A percentile compares a stretch with the other conserved stretches of the same genome.
These are phyloP conservation scores for Lasioglossum pauxillum DNA, from an alignment of 2,888 invertebrate species.

Conservation along the genomic window DNA sequence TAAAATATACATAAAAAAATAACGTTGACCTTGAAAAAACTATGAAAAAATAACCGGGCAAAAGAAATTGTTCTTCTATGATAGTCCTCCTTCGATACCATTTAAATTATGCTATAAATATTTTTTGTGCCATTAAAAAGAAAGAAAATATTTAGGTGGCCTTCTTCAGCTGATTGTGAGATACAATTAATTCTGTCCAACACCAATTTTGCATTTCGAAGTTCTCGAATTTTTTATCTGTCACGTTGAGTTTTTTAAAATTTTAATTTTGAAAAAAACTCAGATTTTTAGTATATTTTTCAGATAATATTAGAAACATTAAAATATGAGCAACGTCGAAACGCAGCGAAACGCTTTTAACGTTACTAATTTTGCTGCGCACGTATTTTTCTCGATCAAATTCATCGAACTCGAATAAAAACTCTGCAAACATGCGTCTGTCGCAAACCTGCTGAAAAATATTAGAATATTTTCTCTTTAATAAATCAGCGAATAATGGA, in stretches of 20 bases:
- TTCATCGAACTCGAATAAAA: neutral
- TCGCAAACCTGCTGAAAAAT: neutral
- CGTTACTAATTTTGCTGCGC: neutral
- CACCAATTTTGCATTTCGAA: neutral
- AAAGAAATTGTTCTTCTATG: too few relatives aligned
- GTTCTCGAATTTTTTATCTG: neutral
- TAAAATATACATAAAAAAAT: too few relatives aligned
- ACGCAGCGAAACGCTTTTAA: neutral
- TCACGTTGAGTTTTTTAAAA: neutral
- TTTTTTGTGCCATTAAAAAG: too few relatives aligned
- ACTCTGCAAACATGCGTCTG: neutral
- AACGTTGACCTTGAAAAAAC: too few relatives aligned
- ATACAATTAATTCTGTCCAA: neutral
- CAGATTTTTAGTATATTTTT: neutral
- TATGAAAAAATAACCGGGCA: too few relatives aligned
- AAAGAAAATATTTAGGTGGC: too few relatives aligned
- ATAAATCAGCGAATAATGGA: neutral
- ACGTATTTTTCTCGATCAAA: neutral
- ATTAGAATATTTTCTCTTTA: neutral
- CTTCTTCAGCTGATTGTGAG: too few relatives aligned
- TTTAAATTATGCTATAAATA: too few relatives aligned
- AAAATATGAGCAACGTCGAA: neutral
- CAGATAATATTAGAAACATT: too few relatives aligned
- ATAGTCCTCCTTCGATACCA: too few relatives aligned
- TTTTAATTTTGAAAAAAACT: neutral